Evolutionary conservation across 2,797 vertebrate species (phyloP), one percentile per base, ranked within the genome.

Genomic region (Argentina silus): DNA sequence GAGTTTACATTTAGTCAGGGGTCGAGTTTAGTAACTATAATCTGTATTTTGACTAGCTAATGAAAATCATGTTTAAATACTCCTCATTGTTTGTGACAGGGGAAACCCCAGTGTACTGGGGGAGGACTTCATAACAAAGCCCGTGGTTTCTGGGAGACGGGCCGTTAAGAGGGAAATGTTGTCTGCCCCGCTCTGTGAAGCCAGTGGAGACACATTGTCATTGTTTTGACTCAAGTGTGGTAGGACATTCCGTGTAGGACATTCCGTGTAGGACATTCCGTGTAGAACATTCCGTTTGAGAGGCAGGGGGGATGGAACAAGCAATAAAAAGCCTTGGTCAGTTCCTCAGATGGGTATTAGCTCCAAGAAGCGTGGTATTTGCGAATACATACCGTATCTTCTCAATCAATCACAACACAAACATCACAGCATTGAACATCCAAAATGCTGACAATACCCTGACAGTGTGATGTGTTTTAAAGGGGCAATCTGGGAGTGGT

Each of bases 31-130:
- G 53, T 74, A 7, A 77, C 69, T 75, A 64, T 85, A 85, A 90
- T 89, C 83, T 83, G 66, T 83, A 81, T 85, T 92, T 86, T 90
- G 84, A 89, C 81, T 82, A 80, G 73, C 84, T 89, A 74, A 87
- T 87, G 81, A 85, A 91, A 90, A 89, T 90, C 68, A 14, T 78
- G 70, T 87, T 88, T 83, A 85, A 78, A 88, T 74, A 70, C 65
- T 67, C 51, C 21, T 78, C 73, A 78, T 80, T 86, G 77, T 90
- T 89, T 85, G 83, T 80, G 79, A 87, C 77, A 69, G 56, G 72
- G 27, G 74, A 79, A 83, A 76, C 78, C 63, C 70, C 68, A 67
- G 56, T 80, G 78, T 84, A 84, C 81, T 86, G 21, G 57, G 27
- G 2, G 27, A 68, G 57, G 48, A 79, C 72, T 36, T 70, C 44